A percentile compares a stretch with the other conserved stretches of the same genome.
phyloP scores from a whole-genome alignment of 2,113 vertebrate genomes.

The Nipponia nippon region DNA sequence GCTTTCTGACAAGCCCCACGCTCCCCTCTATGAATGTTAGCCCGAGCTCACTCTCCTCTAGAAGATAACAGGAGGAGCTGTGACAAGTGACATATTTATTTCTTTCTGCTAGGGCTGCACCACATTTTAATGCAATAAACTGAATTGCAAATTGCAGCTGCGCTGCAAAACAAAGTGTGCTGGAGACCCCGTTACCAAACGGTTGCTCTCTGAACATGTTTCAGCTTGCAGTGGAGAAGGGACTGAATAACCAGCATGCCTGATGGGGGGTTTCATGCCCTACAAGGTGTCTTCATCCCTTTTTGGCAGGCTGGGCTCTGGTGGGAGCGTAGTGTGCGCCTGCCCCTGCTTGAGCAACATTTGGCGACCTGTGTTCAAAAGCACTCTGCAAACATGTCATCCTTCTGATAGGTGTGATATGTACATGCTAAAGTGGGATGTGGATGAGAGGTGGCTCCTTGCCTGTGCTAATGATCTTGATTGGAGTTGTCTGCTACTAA shows the following conservation, averaged over 20 bases:
- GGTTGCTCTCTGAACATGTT: neutral
- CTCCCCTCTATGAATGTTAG: neutral
- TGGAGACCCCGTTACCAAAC: neutral
- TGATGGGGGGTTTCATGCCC: fast-evolving
- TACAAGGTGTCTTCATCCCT: neutral
- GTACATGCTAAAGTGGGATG: fast-evolving
- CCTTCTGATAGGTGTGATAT: neutral
- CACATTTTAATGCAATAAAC: neutral
- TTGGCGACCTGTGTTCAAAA: neutral
- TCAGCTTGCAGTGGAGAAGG: neutral
- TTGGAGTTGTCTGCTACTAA: neutral
- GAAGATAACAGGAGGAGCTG: neutral
- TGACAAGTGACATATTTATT: neutral
- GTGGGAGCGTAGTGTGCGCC: neutral
- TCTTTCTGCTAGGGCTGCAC: neutral
- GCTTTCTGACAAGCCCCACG: neutral
- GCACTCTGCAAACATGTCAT: neutral
- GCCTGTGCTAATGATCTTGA: neutral
- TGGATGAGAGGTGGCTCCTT: neutral
- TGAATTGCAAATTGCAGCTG: neutral
- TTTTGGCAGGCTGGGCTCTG: neutral
- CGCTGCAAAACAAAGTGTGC: neutral
- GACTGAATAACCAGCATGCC: neutral
- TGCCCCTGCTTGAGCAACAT: neutral
- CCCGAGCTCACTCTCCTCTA: neutral